Conservation (phyloP, 2,888 invertebrate species). For the Drosophila borealis region DNA sequence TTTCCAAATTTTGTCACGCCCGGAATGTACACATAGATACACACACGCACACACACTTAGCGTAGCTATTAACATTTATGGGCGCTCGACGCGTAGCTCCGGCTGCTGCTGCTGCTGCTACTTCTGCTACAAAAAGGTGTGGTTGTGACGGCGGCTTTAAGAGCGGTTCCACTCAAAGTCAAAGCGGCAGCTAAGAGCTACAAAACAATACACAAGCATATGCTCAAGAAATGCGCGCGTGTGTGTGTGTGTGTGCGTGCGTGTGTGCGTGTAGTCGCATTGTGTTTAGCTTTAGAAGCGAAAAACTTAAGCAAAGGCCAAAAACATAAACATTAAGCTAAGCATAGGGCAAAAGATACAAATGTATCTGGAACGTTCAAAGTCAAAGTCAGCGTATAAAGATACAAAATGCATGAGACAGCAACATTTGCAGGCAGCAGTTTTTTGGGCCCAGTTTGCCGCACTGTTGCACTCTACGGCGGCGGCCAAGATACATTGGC, state of each 20-base stretch:
- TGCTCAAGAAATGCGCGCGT: conserved; percentile 15
- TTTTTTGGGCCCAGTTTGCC: conserved; percentile 24
- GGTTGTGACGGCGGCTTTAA: conserved; percentile 66
- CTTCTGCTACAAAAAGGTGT: conserved; percentile 66
- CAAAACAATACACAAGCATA: not conserved
- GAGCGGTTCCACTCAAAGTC: conserved; percentile 55
- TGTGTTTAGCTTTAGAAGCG: conserved; percentile 35
- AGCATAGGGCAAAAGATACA: conserved; percentile 28
- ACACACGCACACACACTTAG: conserved; percentile 9
- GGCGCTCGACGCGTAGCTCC: conserved; percentile 2
- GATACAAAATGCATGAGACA: conserved; percentile 3
- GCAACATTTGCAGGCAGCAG: conserved; percentile 3
- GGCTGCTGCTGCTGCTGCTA: conserved; percentile 17
- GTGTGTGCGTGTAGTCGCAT: conserved; percentile 24
- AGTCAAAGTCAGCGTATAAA: conserved; percentile 30
- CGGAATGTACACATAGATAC: conserved; percentile 34
- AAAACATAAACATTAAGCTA: conserved; percentile 17
- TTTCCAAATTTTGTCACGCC: conserved; percentile 54
- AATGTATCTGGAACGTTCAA: conserved; percentile 51
- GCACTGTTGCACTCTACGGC: conserved; percentile 40
- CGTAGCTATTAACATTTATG: conserved; percentile 20
- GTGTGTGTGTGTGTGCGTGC: conserved; percentile 18
- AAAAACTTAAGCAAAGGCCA: conserved; percentile 13
- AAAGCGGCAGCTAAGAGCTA: conserved; percentile 60
- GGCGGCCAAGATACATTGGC: conserved; percentile 16